phyloP scores from a whole-genome alignment of 2,113 vertebrate genomes.

The Otis tarda region DNA sequence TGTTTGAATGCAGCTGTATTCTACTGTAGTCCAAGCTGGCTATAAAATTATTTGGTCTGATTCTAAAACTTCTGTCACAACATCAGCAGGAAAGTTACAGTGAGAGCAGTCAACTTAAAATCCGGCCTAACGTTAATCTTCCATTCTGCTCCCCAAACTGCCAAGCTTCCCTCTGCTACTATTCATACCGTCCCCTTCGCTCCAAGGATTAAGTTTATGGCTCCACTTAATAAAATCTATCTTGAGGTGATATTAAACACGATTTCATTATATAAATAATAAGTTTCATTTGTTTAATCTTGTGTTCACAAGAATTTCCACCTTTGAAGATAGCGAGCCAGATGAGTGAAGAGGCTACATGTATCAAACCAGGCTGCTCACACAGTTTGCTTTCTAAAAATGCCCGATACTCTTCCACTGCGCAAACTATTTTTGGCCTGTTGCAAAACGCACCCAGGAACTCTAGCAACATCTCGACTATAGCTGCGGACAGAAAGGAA shows the following conservation, averaged over 20 bases:
- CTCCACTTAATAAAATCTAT: neutral
- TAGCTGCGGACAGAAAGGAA: neutral
- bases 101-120: neutral
- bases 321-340: neutral
- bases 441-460: conserved; percentile 66
- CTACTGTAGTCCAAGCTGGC: neutral
- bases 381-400: neutral
- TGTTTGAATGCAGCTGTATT: neutral
- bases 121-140: neutral
- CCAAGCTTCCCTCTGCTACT: neutral
- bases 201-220: neutral
- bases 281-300: neutral
- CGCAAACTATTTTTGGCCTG: conserved; percentile 63
- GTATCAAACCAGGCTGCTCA: neutral
- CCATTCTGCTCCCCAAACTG: neutral
- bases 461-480: conserved; percentile 35
- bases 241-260: neutral
- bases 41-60: conserved; percentile 36
- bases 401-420: neutral
- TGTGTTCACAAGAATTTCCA: neutral
- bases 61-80: conserved; percentile 44
- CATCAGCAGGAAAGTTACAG: neutral
- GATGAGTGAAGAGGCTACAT: conserved; percentile 14
- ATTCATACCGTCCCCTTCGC: neutral
- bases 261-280: neutral